Base-by-base conservation (phyloP, 2,888 invertebrate genomes). In the Xestia c-nigrum region DNA sequence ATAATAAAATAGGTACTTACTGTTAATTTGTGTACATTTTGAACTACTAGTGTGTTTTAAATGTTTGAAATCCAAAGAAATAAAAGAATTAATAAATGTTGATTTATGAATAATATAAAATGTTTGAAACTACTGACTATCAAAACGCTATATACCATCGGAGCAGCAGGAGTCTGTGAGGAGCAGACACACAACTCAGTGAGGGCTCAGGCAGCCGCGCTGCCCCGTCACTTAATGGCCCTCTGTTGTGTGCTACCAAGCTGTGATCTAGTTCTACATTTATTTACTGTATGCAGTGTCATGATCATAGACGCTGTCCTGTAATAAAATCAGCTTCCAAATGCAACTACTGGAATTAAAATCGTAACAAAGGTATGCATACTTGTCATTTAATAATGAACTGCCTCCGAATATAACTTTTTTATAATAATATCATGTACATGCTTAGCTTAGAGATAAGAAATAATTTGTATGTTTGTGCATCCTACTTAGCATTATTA, bases 281-380 rank as follows among this genome's bases (percentile, higher is more conserved):
- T 12, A 63, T 68, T 63, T 67, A 52, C 63, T 67, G 59, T 43
- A 59, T 64, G 63, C 24, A 46, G 52, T 70, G 65, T 67, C n/a
- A 67, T 57, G 59, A 68, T 59, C 38, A n/a, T 40, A 43, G n/a
- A 71, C 19, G 63, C 24, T 57, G 38, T 24, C 55, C 65, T 69
- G 59, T 69, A 69, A 66, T 61, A 64, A n/a, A 7, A 64, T n/a
- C 52, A 68, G 64, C 31, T 43, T 71, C 67, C 24, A 50, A 47
- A 61, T 72, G 71, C 57, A 71, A 76, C 72, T 81, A 76, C 72
- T 71, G 74, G 40, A 74, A 67, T 66, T 55, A n/a, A 66, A 80
- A 59, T 47, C 24, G 24, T 70, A 52, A 68, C 19, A 59, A 66
- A 55, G 21, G 40, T 79, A 79, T 74, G 2, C 14, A 38, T 31